Percentiles rank a stretch among this genome's conserved stretches.
Evolutionary conservation across 2,113 vertebrate species (phyloP).

Genomic region (Hystrix brachyura): DNA sequence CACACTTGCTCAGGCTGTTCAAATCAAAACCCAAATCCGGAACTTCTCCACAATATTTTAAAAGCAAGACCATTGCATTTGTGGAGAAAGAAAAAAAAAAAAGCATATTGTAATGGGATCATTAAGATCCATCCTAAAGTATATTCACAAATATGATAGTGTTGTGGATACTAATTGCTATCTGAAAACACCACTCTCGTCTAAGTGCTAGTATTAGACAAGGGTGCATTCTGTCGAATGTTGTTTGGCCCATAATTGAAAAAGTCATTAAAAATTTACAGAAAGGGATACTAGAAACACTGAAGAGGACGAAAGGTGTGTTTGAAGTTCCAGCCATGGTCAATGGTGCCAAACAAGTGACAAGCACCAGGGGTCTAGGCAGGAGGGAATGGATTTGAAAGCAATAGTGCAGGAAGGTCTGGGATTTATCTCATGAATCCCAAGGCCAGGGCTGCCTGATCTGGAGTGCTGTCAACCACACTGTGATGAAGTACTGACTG

Average conservation of each 20-base stretch:
- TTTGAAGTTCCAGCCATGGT: conserved; percentile 69
- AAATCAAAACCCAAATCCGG: conserved; percentile 55
- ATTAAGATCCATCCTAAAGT: conserved; percentile 86
- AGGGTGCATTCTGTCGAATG: conserved; percentile 87
- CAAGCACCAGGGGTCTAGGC: background rate
- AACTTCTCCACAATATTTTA: conserved; percentile 70
- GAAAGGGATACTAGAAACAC: conserved; percentile 85
- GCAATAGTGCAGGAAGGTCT: background rate
- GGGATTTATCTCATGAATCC: background rate
- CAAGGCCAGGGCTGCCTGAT: background rate
- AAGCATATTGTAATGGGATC: conserved; percentile 86
- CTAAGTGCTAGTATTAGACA: conserved; percentile 89
- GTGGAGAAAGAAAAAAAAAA: conserved; percentile 38
- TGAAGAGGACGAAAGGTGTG: conserved; percentile 74
- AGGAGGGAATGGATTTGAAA: conserved; percentile 37
- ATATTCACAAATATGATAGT: conserved; percentile 85
- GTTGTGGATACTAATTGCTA: conserved; percentile 87
- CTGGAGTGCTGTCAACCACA: conserved; percentile 5
- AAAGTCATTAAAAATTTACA: conserved; percentile 89
- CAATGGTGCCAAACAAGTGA: conserved; percentile 66
- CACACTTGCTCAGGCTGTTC: background rate
- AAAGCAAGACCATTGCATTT: conserved; percentile 67
- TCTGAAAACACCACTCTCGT: conserved; percentile 85
- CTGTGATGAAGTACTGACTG: background rate
- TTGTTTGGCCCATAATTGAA: conserved; percentile 87